Evolutionary conservation across 2,797 vertebrate species (phyloP), one percentile per base, ranked within the genome.

Genomic region (Alosa sapidissima): DNA sequence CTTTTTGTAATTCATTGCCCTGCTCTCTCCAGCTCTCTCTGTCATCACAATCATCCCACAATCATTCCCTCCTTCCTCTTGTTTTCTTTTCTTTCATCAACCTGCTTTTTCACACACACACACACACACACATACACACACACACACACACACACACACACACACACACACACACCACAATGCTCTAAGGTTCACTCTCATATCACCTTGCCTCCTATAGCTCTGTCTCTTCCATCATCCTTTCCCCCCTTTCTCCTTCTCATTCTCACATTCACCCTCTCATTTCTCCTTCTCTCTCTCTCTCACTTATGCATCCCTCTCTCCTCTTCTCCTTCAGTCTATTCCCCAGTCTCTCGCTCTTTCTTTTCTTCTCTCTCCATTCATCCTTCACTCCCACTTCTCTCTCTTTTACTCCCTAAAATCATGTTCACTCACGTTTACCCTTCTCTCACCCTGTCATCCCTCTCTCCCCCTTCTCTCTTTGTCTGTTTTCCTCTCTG

Each of bases 191-290:
- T 75, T 45, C 72, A 45, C 72, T 47, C 36, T 78, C 13, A 21
- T 21, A 47, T 78, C 36, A 75, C 68, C 41, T 75, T 75, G 13
- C 36, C 8, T 45, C 33, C 87, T 24, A 1, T 24, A 28, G 45
- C 16, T 36, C 65, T 19, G 7, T 16, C 81, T 21, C 45, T 21
- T 82, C 13, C 84, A 36, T 81, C 16, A 51, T 48, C 51, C 45
- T 52, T 14, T 21, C 6, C 60, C 10, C 14, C 3, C 91, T 92
- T 93, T 92, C 92, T 92, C 91, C 91, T 90, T 90, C 86, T 88
- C 85, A 88, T 83, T 88, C 88, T 68, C 68, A 88, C 83, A 75
- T 87, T 89, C 36, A 87, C 87, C 87, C 89, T 41, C 41, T 41
- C 41, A 41, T 92, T 92, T 92, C 91, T 91, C 91, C 89, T 86